These are phyloP conservation scores for Premnoplex brunnescens DNA, from an alignment of 2,797 vertebrate species.

Conservation along the genomic window DNA sequence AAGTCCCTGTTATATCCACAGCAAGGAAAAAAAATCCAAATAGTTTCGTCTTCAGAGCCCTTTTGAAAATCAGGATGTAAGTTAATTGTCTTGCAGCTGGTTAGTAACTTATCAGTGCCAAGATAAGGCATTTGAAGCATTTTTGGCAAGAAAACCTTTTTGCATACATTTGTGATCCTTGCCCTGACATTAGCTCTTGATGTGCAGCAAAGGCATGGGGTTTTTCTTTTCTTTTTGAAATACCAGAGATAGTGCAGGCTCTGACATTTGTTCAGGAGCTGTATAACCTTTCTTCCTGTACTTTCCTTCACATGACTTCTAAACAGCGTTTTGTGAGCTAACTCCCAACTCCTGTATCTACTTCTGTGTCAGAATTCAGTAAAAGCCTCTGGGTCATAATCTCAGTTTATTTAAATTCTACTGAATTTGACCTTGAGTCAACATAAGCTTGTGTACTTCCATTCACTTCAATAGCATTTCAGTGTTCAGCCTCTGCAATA, in stretches of 20 bases:
- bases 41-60: not conserved
- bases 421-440: slow-evolving; percentile 6
- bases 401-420: not conserved
- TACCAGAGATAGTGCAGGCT: not conserved
- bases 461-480: not conserved
- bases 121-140: not conserved
- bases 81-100: not conserved
- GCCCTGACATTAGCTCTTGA: not conserved
- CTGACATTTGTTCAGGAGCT: not conserved
- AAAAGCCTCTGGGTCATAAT: not conserved
- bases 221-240: not conserved
- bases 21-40: not conserved
- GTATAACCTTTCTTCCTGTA: not conserved
- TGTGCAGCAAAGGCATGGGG: not conserved
- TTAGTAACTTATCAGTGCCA: not conserved
- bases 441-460: not conserved
- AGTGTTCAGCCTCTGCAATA: not conserved
- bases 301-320: not conserved
- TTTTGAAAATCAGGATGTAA: not conserved
- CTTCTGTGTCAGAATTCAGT: not conserved
- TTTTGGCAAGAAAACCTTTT: not conserved
- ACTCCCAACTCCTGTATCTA: not conserved
- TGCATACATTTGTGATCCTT: not conserved
- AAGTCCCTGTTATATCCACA: not conserved
- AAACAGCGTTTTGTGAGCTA: not conserved